Base-by-base conservation (phyloP, 2,888 invertebrate species). In the Spialia ferax region DNA sequence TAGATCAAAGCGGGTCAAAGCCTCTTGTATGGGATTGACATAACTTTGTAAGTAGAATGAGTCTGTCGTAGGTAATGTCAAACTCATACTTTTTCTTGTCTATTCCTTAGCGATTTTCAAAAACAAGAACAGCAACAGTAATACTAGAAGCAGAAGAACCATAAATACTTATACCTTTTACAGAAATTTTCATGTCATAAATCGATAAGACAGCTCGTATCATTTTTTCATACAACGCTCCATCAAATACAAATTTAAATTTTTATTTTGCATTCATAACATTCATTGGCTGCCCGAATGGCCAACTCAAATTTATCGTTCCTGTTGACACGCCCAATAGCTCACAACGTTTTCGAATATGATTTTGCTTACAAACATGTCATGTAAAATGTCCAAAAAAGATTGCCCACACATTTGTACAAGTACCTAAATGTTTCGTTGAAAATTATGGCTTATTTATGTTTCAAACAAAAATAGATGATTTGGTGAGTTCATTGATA, bases 291-390 rank as follows among this genome's bases (percentile, higher is more conserved):
- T 26, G 54, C 54, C n/a, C 29, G 18, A 56, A 11, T 54, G 54
- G 54, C 54, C 26, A n/a, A n/a, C n/a, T 26, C 26, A 54, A n/a
- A 54, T 54, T 54, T 23, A 54, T 54, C 23, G 54, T 20, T 54
- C 8, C 26, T 54, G 54, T 54, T 52, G 52, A 52, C 52, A 52
- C 26, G 2, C 5, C 26, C 26, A 23, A 52, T n/a, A 52, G n/a
- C 52, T 52, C 52, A 23, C 52, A 7, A 23, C 23, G 8, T 15
- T 54, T 54, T 15, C 26, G 29, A 54, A 54, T 54, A 54, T 26
- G 26, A 22, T 54, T 54, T 54, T 26, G 26, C n/a, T 26, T 22
- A 50, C 50, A 50, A 50, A 50, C 22, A 22, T 50, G 50, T 50
- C 22, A 15, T 3, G 50, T 50, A 22, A 50, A 15, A 13, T 50